Conservation (phyloP, 2,113 vertebrate species). For the Albula glossodonta region DNA sequence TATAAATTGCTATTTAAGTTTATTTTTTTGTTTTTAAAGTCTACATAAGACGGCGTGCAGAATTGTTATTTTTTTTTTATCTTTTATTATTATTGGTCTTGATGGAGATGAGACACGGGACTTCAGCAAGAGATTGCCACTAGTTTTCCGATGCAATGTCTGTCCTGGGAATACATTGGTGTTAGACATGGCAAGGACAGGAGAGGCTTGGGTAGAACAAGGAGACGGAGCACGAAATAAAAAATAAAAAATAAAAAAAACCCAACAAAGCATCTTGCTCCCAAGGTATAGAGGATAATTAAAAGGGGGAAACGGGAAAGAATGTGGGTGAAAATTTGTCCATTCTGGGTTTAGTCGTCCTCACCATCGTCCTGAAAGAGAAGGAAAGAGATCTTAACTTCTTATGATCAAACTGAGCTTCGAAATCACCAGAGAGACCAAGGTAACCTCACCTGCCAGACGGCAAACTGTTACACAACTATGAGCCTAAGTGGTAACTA, state of each 20-base stretch:
- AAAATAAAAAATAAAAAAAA: slow-evolving; percentile 26
- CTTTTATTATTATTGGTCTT: slow-evolving; percentile 72
- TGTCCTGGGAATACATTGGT: slow-evolving; percentile 74
- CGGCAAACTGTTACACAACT: too few relatives aligned
- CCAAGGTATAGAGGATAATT: slow-evolving; percentile 79
- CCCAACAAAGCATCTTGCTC: slow-evolving; percentile 81
- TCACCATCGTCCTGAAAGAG: slow-evolving; percentile 82
- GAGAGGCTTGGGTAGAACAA: slow-evolving; percentile 78
- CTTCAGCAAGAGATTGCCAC: slow-evolving; percentile 64
- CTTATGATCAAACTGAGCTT: background rate
- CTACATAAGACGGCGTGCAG: slow-evolving; percentile 79
- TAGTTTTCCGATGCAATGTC: slow-evolving; percentile 73
- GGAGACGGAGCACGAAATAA: slow-evolving; percentile 66
- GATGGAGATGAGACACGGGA: slow-evolving; percentile 62
- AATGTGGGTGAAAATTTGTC: slow-evolving; percentile 74
- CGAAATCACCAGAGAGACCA: background rate
- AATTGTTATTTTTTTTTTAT: slow-evolving; percentile 63
- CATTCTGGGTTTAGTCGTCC: slow-evolving; percentile 81
- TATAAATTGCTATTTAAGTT: slow-evolving; percentile 60
- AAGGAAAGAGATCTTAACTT: background rate
- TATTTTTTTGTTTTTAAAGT: slow-evolving; percentile 50
- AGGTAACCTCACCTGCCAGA: too few relatives aligned
- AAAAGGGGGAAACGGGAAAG: slow-evolving; percentile 60
- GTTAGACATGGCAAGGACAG: slow-evolving; percentile 68
- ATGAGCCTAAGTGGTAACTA: too few relatives aligned